phyloP scores from a whole-genome alignment of 35 echinoderm and acorn worm species.

The Patiria miniata region DNA sequence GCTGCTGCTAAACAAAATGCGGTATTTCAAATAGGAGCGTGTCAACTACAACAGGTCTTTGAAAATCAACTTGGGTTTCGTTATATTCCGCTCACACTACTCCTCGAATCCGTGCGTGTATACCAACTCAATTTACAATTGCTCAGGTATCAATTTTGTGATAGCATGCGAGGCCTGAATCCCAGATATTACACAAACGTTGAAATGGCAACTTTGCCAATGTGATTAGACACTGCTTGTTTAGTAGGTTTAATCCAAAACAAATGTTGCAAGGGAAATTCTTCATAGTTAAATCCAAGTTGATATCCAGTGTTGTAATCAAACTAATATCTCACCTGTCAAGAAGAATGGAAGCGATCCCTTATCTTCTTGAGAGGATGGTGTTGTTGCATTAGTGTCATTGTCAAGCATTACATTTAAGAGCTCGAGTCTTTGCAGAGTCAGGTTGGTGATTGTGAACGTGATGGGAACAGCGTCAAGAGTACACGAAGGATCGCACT shows the following conservation, averaged over 20 bases:
- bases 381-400: neutral
- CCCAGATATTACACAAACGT: neutral
- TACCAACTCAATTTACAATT: too few species aligned
- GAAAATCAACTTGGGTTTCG: too few species aligned
- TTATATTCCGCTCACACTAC: too few species aligned
- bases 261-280: neutral
- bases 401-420: neutral
- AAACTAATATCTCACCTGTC: neutral
- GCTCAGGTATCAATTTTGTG: neutral
- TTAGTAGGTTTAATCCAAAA: neutral
- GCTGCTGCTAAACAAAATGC: too few species aligned
- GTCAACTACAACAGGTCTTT: too few species aligned
- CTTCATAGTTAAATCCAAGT: neutral
- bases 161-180: neutral
- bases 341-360: neutral
- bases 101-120: too few species aligned
- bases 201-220: neutral
- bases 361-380: neutral
- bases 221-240: neutral
- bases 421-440: slow-evolving; percentile 1
- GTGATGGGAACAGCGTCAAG: neutral
- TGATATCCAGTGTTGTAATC: neutral
- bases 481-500: slow-evolving; percentile 31
- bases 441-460: slow-evolving; percentile 32
- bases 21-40: too few species aligned